A percentile compares a stretch with the other conserved stretches of the same genome.
phyloP scores from a whole-genome alignment of 1,140 invertebrate genomes.

The Drosophila saltans region DNA sequence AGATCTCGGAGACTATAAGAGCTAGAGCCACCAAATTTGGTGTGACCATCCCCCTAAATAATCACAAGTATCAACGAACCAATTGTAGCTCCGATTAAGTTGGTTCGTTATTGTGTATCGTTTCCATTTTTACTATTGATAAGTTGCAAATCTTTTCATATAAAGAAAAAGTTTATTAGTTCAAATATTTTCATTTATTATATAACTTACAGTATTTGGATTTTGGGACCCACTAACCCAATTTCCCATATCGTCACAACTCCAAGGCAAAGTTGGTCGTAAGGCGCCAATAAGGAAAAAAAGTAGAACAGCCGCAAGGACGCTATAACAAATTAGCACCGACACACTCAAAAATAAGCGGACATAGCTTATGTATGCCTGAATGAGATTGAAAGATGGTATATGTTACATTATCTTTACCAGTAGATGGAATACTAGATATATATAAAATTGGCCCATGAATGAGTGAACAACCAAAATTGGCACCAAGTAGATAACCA shows the following conservation, averaged over 20 bases:
- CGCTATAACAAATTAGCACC: slow-evolving; percentile 57
- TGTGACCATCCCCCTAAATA: not conserved
- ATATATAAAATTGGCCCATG: slow-evolving; percentile 79
- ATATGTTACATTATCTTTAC: not conserved
- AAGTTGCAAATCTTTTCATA: slow-evolving; percentile 37
- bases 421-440: no score
- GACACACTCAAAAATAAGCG: slow-evolving; percentile 53
- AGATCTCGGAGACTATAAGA: no score
- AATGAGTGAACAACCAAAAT: slow-evolving; percentile 75
- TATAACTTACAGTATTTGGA: slow-evolving; percentile 28
- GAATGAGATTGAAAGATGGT: not conserved
- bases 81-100: not conserved
- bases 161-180: no score
- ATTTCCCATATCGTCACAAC: slow-evolving; percentile 54
- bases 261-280: slow-evolving; percentile 71
- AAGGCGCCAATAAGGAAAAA: slow-evolving; percentile 63
- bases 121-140: not conserved
- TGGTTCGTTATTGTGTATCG: not conserved
- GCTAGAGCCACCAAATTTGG: no score
- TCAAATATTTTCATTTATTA: no score
- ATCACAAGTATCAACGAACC: slow-evolving; percentile 7
- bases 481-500: slow-evolving; percentile 65
- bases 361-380: slow-evolving; percentile 78
- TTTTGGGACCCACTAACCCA: slow-evolving; percentile 15
- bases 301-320: slow-evolving; percentile 70